Evolutionary conservation across 2,797 vertebrate species (phyloP), one percentile per base, ranked within the genome.

Genomic region (Crax fasciolata): DNA sequence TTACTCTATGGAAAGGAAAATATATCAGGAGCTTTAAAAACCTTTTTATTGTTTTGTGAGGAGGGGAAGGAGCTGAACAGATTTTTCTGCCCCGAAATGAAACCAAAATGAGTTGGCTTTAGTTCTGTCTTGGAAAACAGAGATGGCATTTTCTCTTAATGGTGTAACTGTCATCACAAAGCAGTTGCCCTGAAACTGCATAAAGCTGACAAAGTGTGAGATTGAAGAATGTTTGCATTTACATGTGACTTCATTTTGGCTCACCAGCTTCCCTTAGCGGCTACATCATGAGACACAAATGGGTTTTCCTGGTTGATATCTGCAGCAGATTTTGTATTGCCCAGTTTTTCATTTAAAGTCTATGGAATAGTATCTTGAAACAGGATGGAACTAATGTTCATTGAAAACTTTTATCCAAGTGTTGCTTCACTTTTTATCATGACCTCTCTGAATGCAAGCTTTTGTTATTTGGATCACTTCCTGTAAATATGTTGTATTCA

Each of bases 401-500:
- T 80, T 27, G 68, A 72, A 90, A 66, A 80, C 94, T 93, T 93
- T 78, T 65, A 74, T 76, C 84, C 73, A 28, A 62, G 78, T 87
- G 96, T 97, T 97, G 97, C 96, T 96, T 32, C 94, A 6, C 91
- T 75, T 94, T 95, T 80, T 92, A 89, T 90, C 88, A 92, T 70
- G n/a, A 90, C 92, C 93, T 97, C 95, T 95, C 59, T 92, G 84
- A 95, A 87, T 63, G 92, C 74, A 75, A 93, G 82, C 91, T 96
- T 97, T 97, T 96, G 93, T 84, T 95, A 92, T 41, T 92, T 94
- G 94, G 73, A 78, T 97, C 95, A 96, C 92, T 89, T 95, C 80
- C 54, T 98, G 98, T 98, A 98, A 98, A 98, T 98, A 98, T 57
- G 80, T 97, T 98, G 94, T 97, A 98, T 97, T 97, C 97, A 96